These are phyloP conservation scores for Synchiropus splendidus DNA, from an alignment of 2,113 vertebrate genomes.

Conservation along the genomic window DNA sequence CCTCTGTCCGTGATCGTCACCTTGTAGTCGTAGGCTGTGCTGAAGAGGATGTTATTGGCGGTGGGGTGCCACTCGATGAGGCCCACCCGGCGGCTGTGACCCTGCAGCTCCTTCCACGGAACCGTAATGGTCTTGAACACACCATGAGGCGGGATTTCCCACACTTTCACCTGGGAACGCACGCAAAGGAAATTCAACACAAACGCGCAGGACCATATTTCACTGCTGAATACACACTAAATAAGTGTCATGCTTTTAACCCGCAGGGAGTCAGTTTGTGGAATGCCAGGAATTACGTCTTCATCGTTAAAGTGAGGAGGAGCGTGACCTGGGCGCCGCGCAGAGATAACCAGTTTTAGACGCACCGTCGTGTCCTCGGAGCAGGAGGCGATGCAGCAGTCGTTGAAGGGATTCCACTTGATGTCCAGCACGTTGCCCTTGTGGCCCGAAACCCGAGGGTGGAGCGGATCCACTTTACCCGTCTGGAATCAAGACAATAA, in stretches of 20 bases:
- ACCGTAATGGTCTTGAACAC: conserved; percentile 71
- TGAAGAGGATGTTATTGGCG: conserved; percentile 81
- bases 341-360: no score
- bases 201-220: no score
- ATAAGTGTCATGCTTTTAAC: no score
- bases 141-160: conserved; percentile 80
- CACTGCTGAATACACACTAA: no score
- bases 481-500: conserved; percentile 61
- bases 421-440: conserved; percentile 82
- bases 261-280: no score
- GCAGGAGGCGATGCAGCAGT: conserved; percentile 85
- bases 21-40: conserved; percentile 85
- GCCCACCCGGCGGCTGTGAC: conserved; percentile 78
- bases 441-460: conserved; percentile 82
- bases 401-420: conserved; percentile 92
- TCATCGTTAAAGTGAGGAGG: no score
- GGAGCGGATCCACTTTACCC: conserved; percentile 84
- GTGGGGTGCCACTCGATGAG: conserved; percentile 92
- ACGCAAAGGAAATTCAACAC: not conserved
- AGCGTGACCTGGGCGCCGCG: no score
- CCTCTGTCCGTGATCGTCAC: no score
- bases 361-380: conserved; percentile 86
- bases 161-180: conserved; percentile 78
- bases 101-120: conserved; percentile 75
- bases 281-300: no score